These are phyloP conservation scores for Machimus atricapillus DNA, from an alignment of 2,888 invertebrate genomes.

Conservation along the genomic window DNA sequence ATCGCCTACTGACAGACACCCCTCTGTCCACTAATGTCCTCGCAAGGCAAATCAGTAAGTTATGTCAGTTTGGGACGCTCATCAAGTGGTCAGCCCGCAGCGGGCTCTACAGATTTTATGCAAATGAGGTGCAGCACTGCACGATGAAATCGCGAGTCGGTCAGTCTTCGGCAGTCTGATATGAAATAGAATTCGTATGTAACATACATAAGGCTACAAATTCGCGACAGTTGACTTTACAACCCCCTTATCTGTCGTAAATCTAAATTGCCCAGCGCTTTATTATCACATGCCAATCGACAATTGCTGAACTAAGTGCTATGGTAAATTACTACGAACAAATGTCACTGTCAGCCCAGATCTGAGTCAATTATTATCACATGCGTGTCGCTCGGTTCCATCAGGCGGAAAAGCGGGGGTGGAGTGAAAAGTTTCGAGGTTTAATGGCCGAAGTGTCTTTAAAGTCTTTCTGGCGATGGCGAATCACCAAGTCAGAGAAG, in stretches of 20 bases:
- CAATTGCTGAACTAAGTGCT: slow-evolving; percentile 12
- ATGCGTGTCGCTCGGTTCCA: background rate
- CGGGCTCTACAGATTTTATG: background rate
- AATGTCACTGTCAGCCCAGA: slow-evolving; percentile 16
- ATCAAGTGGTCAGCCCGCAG: slow-evolving; percentile 16
- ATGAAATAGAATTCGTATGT: background rate
- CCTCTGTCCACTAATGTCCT: slow-evolving; percentile 22
- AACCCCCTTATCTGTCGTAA: slow-evolving; percentile 22
- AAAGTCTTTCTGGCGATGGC: background rate
- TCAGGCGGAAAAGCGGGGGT: background rate
- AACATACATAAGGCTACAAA: background rate
- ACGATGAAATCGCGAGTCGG: background rate
- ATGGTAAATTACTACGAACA: background rate
- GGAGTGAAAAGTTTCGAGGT: background rate
- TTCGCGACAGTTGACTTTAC: slow-evolving; percentile 29
- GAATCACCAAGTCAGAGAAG: background rate
- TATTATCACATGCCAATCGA: background rate
- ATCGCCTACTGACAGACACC: slow-evolving; percentile 37
- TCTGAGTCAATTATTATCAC: background rate
- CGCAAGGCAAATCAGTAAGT: background rate
- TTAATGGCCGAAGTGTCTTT: background rate
- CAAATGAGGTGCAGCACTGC: background rate
- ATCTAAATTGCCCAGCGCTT: slow-evolving; percentile 10
- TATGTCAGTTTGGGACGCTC: background rate
- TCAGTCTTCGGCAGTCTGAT: background rate